phyloP scores from a whole-genome alignment of 1,140 invertebrate genomes.

The Hylaeus volcanicus region DNA sequence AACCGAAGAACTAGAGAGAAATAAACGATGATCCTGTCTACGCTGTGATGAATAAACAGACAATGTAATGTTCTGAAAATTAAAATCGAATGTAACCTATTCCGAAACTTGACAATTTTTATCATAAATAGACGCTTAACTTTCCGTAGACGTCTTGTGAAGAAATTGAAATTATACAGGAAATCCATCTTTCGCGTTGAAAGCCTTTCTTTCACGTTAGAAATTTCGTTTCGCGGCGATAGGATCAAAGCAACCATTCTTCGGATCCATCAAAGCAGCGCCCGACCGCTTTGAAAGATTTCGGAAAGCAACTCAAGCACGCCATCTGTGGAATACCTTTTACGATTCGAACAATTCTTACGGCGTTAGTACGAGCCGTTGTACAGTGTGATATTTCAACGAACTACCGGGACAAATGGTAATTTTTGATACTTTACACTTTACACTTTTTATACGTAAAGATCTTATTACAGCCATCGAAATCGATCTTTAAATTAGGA shows the following conservation, averaged over 20 bases:
- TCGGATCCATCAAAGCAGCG: constrained; percentile 11
- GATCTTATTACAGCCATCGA: too few species aligned
- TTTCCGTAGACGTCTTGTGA: not conserved
- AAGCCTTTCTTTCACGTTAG: not conserved
- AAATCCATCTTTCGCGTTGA: not conserved
- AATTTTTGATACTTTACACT: too few species aligned
- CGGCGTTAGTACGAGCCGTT: not conserved
- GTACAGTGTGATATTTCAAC: not conserved
- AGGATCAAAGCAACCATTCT: constrained; percentile 30
- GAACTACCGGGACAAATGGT: too few species aligned
- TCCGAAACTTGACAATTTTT: too few species aligned
- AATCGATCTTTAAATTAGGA: too few species aligned
- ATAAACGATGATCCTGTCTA: too few species aligned
- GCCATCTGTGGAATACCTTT: not conserved
- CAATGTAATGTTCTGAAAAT: too few species aligned
- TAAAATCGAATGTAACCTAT: too few species aligned
- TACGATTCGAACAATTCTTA: not conserved
- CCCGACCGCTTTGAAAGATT: constrained; percentile 7
- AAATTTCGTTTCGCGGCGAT: constrained; percentile 19
- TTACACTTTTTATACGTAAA: too few species aligned
- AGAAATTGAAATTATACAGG: not conserved
- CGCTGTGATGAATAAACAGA: too few species aligned
- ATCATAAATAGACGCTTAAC: not conserved
- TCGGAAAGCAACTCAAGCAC: not conserved
- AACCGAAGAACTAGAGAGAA: not conserved